Base-by-base conservation (phyloP, 2,888 invertebrate genomes). In the Netelia melanura region DNA sequence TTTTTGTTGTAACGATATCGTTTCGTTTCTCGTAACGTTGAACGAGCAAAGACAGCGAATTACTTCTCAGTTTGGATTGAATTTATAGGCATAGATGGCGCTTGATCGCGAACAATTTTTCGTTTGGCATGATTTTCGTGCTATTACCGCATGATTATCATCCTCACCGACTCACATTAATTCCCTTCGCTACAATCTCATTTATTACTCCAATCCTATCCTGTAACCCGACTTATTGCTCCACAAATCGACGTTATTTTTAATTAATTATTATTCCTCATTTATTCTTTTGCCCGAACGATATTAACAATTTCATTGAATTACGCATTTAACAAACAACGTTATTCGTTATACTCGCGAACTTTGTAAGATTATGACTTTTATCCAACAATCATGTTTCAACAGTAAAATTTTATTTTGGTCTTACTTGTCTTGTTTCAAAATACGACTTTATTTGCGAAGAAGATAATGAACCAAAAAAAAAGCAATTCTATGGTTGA, bases 51-150 rank as follows among this genome's bases (percentile, higher is more conserved):
- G 88, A 88, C 91, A 91, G 90, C 91, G 79, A 84, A 86, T 90
- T 89, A 92, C 91, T 92, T 91, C 91, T 92, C 92, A 91, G 92
- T 92, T 92, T 89, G 67, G 83, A 89, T 72, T 81, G 65, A 79
- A 85, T 79, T 83, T 76, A 64, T 67, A 65, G 75, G 65, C 79
- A 71, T 84, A 65, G 64, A 81, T 78, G 75, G 58, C 64, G 85
- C 85, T 85, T 81, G 78, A 68, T 54, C 67, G 38, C 43, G 84
- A 43, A 43, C n/a, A 65, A 14, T 65, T 65, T 87, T 88, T 83
- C 79, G 86, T 89, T 90, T 89, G 67, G 90, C 90, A 91, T 89
- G 90, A 83, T 85, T 78, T 80, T 83, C 86, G 87, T 83, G 72
- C 85, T 86, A 74, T 54, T 76, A 88, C 88, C 82, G 89, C 88